These are phyloP conservation scores for Acrobasis repandana DNA, from an alignment of 2,888 invertebrate species.

Conservation along the genomic window DNA sequence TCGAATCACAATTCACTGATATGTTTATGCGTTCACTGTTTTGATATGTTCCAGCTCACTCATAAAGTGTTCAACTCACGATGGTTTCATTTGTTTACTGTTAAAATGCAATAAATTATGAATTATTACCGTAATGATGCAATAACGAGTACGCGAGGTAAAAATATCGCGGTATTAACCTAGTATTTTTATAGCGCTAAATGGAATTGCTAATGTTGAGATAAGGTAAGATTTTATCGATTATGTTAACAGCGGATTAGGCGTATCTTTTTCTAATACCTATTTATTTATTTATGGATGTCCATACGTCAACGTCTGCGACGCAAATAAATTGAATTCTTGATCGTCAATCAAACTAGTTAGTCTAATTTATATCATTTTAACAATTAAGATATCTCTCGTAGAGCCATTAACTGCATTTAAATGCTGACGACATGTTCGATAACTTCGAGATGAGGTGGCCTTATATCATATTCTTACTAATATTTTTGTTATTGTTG, in stretches of 20 bases:
- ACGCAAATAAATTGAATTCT: constrained; percentile 8
- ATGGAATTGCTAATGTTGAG: not conserved
- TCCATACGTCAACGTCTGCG: not conserved
- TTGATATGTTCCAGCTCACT: constrained; percentile 54
- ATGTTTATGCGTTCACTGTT: constrained; percentile 51
- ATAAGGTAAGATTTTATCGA: constrained; percentile 6
- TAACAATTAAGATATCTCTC: constrained; percentile 18
- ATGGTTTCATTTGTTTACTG: constrained; percentile 55
- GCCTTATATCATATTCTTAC: not conserved
- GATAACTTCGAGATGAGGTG: not conserved
- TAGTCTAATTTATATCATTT: constrained; percentile 28
- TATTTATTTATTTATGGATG: not conserved
- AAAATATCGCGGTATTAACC: constrained; percentile 1
- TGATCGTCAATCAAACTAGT: constrained; percentile 13
- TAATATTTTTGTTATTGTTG: not conserved
- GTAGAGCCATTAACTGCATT: not conserved
- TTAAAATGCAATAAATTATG: constrained; percentile 48
- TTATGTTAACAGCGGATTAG: constrained; percentile 4
- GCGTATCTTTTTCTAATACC: not conserved
- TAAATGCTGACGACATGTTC: not conserved
- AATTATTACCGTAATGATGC: constrained; percentile 40
- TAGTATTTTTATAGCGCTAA: constrained; percentile 6
- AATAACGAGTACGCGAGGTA: constrained; percentile 21
- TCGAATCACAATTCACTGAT: constrained; percentile 41
- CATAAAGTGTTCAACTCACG: constrained; percentile 38